Evolutionary conservation across 2,888 invertebrate species (phyloP).

Genomic region (Plagodis pulveraria): DNA sequence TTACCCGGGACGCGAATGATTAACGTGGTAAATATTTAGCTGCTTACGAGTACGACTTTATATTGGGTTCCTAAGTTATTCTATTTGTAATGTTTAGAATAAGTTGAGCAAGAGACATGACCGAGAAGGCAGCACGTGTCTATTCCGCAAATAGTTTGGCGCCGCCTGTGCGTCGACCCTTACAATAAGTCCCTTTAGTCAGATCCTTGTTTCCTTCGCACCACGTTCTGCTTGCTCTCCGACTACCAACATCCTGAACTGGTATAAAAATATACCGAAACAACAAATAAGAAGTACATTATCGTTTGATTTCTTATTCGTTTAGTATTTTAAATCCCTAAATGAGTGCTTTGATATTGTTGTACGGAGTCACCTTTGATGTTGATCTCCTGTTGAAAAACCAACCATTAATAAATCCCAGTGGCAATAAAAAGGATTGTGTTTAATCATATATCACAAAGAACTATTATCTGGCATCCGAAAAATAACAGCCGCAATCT

Average conservation of each 20-base stretch:
- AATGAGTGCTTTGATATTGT: conserved; percentile 34
- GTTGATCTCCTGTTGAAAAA: conserved; percentile 65
- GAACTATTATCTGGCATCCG: conserved; percentile 60
- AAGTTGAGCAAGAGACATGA: conserved; percentile 28
- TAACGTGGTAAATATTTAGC: conserved; percentile 10
- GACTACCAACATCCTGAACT: conserved; percentile 17
- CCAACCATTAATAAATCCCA: conserved; percentile 62
- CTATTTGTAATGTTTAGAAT: conserved; percentile 26
- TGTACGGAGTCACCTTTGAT: conserved; percentile 54
- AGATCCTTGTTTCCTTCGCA: conserved; percentile 25
- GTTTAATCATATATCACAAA: conserved; percentile 65
- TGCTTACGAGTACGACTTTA: conserved; percentile 5
- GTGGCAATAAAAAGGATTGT: conserved; percentile 63
- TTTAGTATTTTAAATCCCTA: conserved; percentile 36
- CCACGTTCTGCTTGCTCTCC: conserved; percentile 26
- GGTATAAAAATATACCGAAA: conserved; percentile 20
- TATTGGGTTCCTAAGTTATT: conserved; percentile 9
- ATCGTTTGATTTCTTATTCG: conserved; percentile 22
- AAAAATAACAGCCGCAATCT: conserved; percentile 63
- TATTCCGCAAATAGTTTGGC: conserved; percentile 50
- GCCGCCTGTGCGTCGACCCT: conserved; percentile 43
- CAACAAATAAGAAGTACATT: conserved; percentile 14
- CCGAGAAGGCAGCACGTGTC: conserved; percentile 28
- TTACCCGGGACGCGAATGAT: conserved; percentile 16
- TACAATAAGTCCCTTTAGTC: conserved; percentile 33